A percentile compares a stretch with the other conserved stretches of the same genome.
phyloP scores from a whole-genome alignment of 2,888 invertebrate species.

The Temnothorax rugatulus region DNA sequence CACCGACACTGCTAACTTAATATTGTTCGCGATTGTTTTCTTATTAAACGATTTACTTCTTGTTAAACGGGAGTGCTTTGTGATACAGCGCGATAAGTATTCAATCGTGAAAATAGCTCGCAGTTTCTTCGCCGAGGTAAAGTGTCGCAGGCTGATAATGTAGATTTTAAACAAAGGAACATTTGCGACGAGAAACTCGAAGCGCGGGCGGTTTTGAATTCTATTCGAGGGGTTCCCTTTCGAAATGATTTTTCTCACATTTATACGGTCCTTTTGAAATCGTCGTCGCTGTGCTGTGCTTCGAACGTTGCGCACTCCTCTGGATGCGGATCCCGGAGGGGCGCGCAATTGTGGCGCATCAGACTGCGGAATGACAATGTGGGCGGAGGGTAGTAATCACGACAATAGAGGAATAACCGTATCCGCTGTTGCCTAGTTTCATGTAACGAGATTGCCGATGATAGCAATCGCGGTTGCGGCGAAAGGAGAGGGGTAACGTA shows the following conservation, averaged over 20 bases:
- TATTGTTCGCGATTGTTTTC: conserved; percentile 20
- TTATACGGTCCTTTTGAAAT: conserved; percentile 6
- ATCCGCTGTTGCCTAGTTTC: conserved; percentile 60
- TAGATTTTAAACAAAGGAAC: neutral
- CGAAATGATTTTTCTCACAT: conserved; percentile 5
- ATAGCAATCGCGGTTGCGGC: conserved; percentile 55
- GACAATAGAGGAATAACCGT: conserved; percentile 74
- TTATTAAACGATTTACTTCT: conserved; percentile 30
- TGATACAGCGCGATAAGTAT: conserved; percentile 10
- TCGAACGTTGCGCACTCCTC: neutral
- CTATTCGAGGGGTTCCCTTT: neutral
- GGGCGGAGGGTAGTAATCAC: conserved; percentile 69
- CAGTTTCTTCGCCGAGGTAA: neutral
- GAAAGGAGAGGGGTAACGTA: conserved; percentile 11
- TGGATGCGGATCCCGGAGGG: conserved; percentile 26
- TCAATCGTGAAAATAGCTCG: neutral
- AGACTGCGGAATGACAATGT: conserved; percentile 66
- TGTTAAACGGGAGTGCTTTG: conserved; percentile 4
- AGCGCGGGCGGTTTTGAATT: neutral
- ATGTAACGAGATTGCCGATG: conserved; percentile 71
- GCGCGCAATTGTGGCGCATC: conserved; percentile 60
- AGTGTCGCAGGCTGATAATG: neutral
- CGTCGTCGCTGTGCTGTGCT: neutral
- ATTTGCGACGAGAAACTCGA: neutral
- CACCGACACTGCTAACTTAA: neutral